phyloP scores from a whole-genome alignment of 2,797 vertebrate genomes.

The Enteromius unitaeniatus region DNA sequence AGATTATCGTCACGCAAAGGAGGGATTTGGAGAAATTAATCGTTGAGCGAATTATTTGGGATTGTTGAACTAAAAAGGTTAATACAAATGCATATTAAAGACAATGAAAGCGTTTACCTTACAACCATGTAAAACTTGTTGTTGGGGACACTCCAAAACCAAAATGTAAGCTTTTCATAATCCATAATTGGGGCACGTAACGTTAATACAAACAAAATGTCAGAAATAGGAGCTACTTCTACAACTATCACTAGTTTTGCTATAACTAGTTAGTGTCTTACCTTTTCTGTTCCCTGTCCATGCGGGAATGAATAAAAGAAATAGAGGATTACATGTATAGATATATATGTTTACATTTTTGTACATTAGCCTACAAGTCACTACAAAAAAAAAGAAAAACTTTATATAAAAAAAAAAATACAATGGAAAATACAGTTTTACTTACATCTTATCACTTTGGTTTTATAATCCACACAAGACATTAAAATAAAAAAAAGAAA shows the following conservation, averaged over 20 bases:
- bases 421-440: conserved; percentile 10
- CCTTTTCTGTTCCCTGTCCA: conserved; percentile 93
- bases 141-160: too few species aligned
- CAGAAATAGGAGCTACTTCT: background rate
- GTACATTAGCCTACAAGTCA: background rate
- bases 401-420: background rate
- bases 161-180: too few species aligned
- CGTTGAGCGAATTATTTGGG: too few species aligned
- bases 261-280: conserved; percentile 76
- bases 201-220: background rate
- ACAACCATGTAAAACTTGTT: too few species aligned
- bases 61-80: too few species aligned
- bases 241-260: background rate
- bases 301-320: conserved; percentile 71
- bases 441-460: conserved; percentile 24
- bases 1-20: too few species aligned
- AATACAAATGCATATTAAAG: too few species aligned
- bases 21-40: too few species aligned
- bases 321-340: conserved; percentile 54
- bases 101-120: too few species aligned
- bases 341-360: conserved; percentile 8
- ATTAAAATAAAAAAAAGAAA: conserved; percentile 24
- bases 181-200: too few species aligned
- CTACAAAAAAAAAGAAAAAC: conserved; percentile 8
- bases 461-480: conserved; percentile 16